These are phyloP conservation scores for Anorthoa munda DNA, from an alignment of 2,888 invertebrate genomes.

Conservation along the genomic window DNA sequence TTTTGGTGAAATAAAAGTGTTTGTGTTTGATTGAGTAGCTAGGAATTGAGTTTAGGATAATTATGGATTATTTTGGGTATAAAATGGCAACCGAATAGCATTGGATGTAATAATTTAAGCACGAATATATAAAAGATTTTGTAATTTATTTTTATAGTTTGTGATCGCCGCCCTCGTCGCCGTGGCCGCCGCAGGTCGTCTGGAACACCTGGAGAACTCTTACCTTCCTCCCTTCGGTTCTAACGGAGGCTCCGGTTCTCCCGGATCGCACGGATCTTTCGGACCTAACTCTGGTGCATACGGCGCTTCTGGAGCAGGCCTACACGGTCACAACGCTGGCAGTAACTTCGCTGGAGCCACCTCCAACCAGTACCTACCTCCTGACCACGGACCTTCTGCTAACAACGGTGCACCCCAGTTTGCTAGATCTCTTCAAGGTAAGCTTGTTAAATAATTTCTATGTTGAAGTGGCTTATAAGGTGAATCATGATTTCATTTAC, in stretches of 20 bases:
- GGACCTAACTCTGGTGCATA: slow-evolving; percentile 54
- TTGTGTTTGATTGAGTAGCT: no score
- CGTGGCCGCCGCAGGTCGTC: slow-evolving; percentile 81
- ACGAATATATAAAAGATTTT: no score
- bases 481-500: not conserved
- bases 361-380: slow-evolving; percentile 86
- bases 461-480: not conserved
- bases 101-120: no score
- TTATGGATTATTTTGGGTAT: no score
- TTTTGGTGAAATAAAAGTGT: no score
- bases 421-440: slow-evolving; percentile 66
- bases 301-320: slow-evolving; percentile 43
- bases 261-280: slow-evolving; percentile 56
- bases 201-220: slow-evolving; percentile 84
- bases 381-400: slow-evolving; percentile 77
- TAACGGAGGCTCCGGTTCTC: slow-evolving; percentile 46
- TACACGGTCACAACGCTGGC: slow-evolving; percentile 4
- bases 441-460: slow-evolving; percentile 6
- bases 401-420: slow-evolving; percentile 63
- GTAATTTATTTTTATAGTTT: slow-evolving; percentile 72
- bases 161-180: slow-evolving; percentile 82
- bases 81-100: no score
- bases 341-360: slow-evolving; percentile 70
- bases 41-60: no score
- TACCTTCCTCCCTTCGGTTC: slow-evolving; percentile 78